Percentiles rank a stretch among this genome's conserved stretches.
Evolutionary conservation across 2,113 vertebrate genomes (phyloP).

Genomic region (Tychaedon coryphoeus): DNA sequence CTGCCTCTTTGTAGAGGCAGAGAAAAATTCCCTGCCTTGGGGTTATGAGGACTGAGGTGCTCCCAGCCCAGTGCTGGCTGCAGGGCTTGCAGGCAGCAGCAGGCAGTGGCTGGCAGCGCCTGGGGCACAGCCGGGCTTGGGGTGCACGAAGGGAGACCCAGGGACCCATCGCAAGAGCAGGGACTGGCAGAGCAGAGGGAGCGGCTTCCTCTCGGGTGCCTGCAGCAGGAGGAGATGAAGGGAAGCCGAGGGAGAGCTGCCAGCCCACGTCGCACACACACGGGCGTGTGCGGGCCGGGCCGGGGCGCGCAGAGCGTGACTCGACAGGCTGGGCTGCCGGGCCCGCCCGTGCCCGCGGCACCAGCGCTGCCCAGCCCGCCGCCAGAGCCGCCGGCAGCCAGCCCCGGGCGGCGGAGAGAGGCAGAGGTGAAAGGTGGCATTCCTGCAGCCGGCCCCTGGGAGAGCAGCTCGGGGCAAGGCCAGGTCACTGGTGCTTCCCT

Average conservation of each 20-base stretch:
- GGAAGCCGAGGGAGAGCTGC: neutral
- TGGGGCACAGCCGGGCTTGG: neutral
- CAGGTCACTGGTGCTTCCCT: neutral
- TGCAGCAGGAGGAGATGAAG: neutral
- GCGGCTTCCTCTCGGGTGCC: fast-evolving
- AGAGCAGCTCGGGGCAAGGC: neutral
- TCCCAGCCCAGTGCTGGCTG: neutral
- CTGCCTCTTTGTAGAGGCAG: neutral
- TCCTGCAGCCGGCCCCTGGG: neutral
- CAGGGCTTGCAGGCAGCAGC: neutral
- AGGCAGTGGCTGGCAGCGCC: neutral
- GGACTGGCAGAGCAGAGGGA: neutral
- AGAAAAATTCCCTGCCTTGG: neutral
- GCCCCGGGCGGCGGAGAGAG: neutral
- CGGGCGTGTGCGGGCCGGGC: neutral
- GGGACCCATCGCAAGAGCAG: fast-evolving
- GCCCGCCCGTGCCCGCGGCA: neutral
- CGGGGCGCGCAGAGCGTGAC: neutral
- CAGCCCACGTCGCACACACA: neutral
- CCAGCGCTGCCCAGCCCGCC: neutral
- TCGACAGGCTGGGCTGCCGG: neutral
- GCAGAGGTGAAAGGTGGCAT: neutral
- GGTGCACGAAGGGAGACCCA: neutral
- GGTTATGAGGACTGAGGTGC: neutral
- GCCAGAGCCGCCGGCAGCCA: fast-evolving